A percentile compares a stretch with the other conserved stretches of the same genome.
phyloP scores from a whole-genome alignment of 1,140 invertebrate genomes.

The Manduca sexta region DNA sequence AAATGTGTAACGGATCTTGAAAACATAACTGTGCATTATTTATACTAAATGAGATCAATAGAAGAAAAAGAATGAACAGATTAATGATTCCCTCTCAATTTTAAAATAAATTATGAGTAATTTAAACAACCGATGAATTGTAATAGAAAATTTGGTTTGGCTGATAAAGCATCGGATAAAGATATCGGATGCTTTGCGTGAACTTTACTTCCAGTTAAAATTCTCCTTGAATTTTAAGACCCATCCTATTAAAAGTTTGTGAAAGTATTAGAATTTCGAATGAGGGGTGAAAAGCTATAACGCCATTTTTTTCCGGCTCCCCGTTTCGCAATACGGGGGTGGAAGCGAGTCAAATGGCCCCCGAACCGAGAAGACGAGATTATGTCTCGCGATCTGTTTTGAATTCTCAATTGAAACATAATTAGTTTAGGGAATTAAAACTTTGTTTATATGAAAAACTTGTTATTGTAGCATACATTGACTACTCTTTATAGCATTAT shows the following conservation, averaged over 20 bases:
- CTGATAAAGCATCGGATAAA: background rate
- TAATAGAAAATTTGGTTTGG: background rate
- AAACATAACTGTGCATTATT: too few relatives aligned
- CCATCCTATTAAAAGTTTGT: conserved; percentile 72
- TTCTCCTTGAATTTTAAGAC: conserved; percentile 67
- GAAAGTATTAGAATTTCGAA: conserved; percentile 71
- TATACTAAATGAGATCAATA: too few relatives aligned
- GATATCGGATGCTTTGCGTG: conserved; percentile 10
- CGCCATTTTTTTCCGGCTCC: conserved; percentile 51
- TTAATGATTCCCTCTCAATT: too few relatives aligned
- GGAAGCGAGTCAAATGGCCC: conserved; percentile 21
- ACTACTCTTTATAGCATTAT: too few relatives aligned
- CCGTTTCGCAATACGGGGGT: conserved; percentile 23
- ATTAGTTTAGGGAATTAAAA: conserved; percentile 36
- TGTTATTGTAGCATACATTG: too few relatives aligned
- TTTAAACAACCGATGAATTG: background rate
- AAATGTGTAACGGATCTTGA: too few relatives aligned
- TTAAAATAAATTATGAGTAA: too few relatives aligned
- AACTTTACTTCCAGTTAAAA: conserved; percentile 51
- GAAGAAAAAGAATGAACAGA: too few relatives aligned
- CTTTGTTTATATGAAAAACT: conserved; percentile 26
- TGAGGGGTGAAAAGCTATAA: conserved; percentile 68
- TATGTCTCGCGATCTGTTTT: conserved; percentile 50
- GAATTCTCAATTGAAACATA: conserved; percentile 50
- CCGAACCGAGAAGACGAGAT: conserved; percentile 34